Base-by-base conservation (phyloP, 2,113 vertebrate species). In the Pantherophis guttatus region DNA sequence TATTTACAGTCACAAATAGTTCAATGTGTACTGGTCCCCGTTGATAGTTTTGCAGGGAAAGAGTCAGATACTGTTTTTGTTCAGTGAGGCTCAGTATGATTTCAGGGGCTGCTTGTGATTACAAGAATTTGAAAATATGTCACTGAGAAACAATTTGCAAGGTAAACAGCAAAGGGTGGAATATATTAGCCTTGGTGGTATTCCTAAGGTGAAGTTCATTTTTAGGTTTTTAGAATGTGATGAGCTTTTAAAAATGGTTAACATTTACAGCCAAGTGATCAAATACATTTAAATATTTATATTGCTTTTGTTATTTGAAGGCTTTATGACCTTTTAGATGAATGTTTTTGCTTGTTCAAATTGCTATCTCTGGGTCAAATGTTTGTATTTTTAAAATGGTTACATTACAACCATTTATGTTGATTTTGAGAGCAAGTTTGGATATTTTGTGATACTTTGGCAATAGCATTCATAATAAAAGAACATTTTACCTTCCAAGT, bases 1-100 rank as follows among this genome's bases (percentile, higher is more conserved):
- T 95, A 91, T 90, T 96, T 95, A 88, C 26, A 48, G 55, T 90
- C 9, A 2, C 26, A 94, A 93, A 87, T n/a, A 89, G 91, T 48
- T 94, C 87, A 75, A 90, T 88, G 57, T 90, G 88, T 57, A 70
- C 92, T 93, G 58, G 93, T 8, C 59, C 59, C 44, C 85, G 54
- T 90, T 92, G 91, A 90, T 81, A 23, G 89, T 94, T 50, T 92
- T 94, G 94, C 87, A 65, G 26, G 19, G 87, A 87, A 54, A 91
- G 91, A 48, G 75, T 93, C 93, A 93, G 91, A 94, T 93, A 92
- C 29, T 93, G 86, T 94, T 90, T 90, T 90, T 94, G 93, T 86
- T 92, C 87, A 55, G 59, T 93, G 55, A 48, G 65, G 26, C 26
- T 93, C 44, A 59, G 54, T 13, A 92, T 88, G 54, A 10, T 62